These are phyloP conservation scores for Sterrhoptilus dennistouni DNA, from an alignment of 2,113 vertebrate genomes.

Conservation along the genomic window DNA sequence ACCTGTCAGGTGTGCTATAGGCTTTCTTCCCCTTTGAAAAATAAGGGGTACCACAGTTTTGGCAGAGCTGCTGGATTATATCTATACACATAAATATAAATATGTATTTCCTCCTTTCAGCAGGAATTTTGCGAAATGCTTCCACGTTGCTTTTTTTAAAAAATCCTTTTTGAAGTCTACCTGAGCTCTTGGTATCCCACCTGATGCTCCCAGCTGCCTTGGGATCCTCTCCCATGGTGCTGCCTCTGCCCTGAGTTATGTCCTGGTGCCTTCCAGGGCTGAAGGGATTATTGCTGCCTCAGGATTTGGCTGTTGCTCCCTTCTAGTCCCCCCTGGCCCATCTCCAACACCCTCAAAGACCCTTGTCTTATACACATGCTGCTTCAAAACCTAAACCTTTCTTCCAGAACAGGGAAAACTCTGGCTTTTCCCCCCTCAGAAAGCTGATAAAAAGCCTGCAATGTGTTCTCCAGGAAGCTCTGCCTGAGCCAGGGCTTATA, in stretches of 20 bases:
- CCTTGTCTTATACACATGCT: background rate
- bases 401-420: background rate
- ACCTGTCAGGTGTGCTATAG: background rate
- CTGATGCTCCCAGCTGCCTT: background rate
- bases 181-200: background rate
- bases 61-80: background rate
- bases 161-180: background rate
- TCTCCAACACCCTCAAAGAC: background rate
- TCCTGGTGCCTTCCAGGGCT: background rate
- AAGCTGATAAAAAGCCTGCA: background rate
- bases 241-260: background rate
- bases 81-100: background rate
- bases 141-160: background rate
- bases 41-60: background rate
- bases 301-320: background rate
- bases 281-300: background rate
- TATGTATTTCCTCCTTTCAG: background rate
- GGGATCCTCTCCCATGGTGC: background rate
- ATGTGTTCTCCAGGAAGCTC: background rate
- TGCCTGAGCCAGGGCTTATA: rapidly evolving
- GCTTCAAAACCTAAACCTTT: background rate
- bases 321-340: background rate
- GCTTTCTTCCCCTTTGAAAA: background rate
- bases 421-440: background rate
- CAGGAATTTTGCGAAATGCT: background rate